Percentiles rank a stretch among this genome's conserved stretches.
Conservation (phyloP, 2,113 vertebrate genomes). For the Actenoides hombroni region DNA sequence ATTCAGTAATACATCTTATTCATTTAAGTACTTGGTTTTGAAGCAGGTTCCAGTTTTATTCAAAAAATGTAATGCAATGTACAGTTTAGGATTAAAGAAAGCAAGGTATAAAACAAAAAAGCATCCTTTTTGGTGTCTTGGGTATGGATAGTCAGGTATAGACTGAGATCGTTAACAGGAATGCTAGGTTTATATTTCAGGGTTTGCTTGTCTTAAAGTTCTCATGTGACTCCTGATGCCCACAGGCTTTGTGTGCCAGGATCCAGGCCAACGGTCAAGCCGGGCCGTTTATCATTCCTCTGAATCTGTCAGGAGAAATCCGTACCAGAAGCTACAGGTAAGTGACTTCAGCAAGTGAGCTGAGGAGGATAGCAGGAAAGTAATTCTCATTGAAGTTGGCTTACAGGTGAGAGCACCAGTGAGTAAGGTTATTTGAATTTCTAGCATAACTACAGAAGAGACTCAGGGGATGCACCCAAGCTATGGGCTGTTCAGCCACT, state of each 20-base stretch:
- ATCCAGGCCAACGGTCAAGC: conserved; percentile 80
- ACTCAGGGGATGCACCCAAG: not conserved
- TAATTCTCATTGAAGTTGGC: not conserved
- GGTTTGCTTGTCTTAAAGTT: not conserved
- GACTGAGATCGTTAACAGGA: not conserved
- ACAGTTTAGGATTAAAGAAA: not conserved
- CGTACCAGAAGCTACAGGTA: conserved; percentile 84
- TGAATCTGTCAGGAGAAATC: conserved; percentile 77
- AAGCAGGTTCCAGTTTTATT: not conserved
- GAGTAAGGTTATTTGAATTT: not conserved
- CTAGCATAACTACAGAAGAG: not conserved
- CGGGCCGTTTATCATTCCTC: conserved; percentile 70
- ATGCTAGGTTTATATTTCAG: not conserved
- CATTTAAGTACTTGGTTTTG: not conserved
- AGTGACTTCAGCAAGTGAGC: not conserved
- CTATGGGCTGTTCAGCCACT: not conserved
- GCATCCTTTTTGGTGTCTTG: not conserved
- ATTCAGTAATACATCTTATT: not conserved
- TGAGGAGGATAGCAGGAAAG: not conserved
- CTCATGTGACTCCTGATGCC: not conserved
- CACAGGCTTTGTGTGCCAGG: conserved; percentile 90
- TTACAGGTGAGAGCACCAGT: not conserved
- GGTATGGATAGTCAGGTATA: not conserved
- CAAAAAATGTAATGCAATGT: not conserved
- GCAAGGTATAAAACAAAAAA: not conserved